Conservation (phyloP, 2,888 invertebrate genomes). For the Crepidodera aurea region DNA sequence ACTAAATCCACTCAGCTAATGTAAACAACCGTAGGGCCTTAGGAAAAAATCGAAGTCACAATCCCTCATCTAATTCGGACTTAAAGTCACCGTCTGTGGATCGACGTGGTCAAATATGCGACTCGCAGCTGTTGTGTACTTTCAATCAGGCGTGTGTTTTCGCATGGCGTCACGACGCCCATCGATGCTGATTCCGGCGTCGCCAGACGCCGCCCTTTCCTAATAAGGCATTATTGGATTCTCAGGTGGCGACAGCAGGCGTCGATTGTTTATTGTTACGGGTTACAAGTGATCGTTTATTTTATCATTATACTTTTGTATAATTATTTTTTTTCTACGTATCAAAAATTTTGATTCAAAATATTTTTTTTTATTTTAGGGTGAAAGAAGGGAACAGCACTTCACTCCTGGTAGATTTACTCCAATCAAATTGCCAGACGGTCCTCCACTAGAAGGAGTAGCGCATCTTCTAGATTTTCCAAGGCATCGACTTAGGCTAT, state of each 20-base stretch:
- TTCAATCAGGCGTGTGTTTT: slow-evolving; percentile 45
- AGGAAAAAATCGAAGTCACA: neutral
- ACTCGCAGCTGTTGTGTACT: slow-evolving; percentile 47
- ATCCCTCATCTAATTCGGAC: neutral
- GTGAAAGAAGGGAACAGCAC: slow-evolving; percentile 72
- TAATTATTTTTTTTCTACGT: too few relatives aligned
- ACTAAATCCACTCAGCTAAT: slow-evolving; percentile 8
- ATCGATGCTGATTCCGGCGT: slow-evolving; percentile 28
- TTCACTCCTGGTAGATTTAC: slow-evolving; percentile 77
- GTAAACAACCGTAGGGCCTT: neutral
- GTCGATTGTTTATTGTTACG: too few relatives aligned
- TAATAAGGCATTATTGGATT: slow-evolving; percentile 26
- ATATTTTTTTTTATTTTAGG: slow-evolving; percentile 60
- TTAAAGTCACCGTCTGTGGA: neutral
- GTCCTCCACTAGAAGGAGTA: slow-evolving; percentile 72
- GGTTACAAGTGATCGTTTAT: too few relatives aligned
- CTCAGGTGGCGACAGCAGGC: slow-evolving; percentile 37
- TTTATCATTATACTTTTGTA: too few relatives aligned
- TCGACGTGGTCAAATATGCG: slow-evolving; percentile 30
- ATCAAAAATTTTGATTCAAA: too few relatives aligned
- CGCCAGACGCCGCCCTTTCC: slow-evolving; percentile 34
- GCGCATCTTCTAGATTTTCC: slow-evolving; percentile 81
- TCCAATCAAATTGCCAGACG: slow-evolving; percentile 76
- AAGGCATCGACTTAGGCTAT: slow-evolving; percentile 80
- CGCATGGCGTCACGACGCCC: slow-evolving; percentile 30